These are phyloP conservation scores for Cheirogaleus medius DNA, from an alignment of 2,113 vertebrate genomes.

Conservation along the genomic window DNA sequence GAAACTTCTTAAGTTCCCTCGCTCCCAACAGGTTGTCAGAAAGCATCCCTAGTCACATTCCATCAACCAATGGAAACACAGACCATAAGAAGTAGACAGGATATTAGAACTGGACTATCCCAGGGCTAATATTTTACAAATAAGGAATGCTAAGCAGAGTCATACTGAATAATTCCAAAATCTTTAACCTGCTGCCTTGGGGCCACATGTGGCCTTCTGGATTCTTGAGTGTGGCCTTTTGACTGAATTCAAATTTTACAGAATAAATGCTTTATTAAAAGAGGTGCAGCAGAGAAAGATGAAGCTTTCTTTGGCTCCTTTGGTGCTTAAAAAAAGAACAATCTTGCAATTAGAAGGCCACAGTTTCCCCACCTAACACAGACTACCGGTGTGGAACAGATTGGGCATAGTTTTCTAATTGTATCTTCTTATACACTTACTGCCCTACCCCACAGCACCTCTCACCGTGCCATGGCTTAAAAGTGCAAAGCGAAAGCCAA, in stretches of 20 bases:
- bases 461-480: not conserved
- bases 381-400: not conserved
- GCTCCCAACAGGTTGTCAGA: not conserved
- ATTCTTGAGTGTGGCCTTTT: too few species aligned
- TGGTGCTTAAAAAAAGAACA: not conserved
- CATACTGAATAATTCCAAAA: not conserved
- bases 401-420: not conserved
- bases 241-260: too few species aligned
- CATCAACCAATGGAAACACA: not conserved
- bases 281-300: too few species aligned
- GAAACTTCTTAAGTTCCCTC: not conserved
- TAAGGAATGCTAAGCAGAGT: not conserved
- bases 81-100: not conserved
- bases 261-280: too few species aligned
- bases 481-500: not conserved
- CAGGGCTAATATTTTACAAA: not conserved
- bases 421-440: not conserved
- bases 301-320: too few species aligned
- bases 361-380: not conserved
- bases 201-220: too few species aligned
- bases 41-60: rapidly evolving
- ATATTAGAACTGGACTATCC: not conserved
- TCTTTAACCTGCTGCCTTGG: too few species aligned
- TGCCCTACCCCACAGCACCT: not conserved
- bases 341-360: too few species aligned